A percentile compares a stretch with the other conserved stretches of the same genome.
phyloP scores from a whole-genome alignment of 2,797 vertebrate genomes.

The Poecilia gillii region DNA sequence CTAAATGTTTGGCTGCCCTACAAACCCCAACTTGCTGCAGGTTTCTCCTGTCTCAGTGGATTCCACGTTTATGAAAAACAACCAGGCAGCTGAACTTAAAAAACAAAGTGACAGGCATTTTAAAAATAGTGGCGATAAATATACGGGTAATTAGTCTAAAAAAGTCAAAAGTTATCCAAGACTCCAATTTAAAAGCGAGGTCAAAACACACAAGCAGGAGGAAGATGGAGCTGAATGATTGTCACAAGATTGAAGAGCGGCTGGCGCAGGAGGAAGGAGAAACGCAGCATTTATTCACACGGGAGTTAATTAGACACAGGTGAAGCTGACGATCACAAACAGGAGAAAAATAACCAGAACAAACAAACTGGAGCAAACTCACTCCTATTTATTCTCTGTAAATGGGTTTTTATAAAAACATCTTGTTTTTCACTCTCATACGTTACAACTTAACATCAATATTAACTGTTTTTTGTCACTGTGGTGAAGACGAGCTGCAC shows the following conservation, averaged over 20 bases:
- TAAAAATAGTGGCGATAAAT: background rate
- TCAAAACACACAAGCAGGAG: background rate
- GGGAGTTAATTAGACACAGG: conserved; percentile 17
- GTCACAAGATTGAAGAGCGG: background rate
- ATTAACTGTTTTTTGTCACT: background rate
- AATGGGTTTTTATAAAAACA: background rate
- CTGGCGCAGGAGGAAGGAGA: background rate
- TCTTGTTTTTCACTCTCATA: conserved; percentile 1
- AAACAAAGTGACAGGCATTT: background rate
- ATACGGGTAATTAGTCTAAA: background rate
- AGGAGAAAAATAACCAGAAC: background rate
- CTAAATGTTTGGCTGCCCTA: background rate
- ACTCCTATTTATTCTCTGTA: background rate
- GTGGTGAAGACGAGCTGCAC: too few relatives aligned
- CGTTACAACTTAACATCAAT: background rate
- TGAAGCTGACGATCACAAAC: conserved; percentile 7
- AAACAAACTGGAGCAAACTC: background rate
- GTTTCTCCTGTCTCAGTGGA: background rate
- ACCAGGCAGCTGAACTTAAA: background rate
- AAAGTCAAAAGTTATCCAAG: background rate
- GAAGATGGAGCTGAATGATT: background rate
- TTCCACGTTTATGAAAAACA: background rate
- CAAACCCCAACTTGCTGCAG: background rate
- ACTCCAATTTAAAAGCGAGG: background rate
- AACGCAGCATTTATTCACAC: background rate